A percentile compares a stretch with the other conserved stretches of the same genome.
Evolutionary conservation across 2,113 vertebrate species (phyloP).

Genomic region (Empidonax alnorum): DNA sequence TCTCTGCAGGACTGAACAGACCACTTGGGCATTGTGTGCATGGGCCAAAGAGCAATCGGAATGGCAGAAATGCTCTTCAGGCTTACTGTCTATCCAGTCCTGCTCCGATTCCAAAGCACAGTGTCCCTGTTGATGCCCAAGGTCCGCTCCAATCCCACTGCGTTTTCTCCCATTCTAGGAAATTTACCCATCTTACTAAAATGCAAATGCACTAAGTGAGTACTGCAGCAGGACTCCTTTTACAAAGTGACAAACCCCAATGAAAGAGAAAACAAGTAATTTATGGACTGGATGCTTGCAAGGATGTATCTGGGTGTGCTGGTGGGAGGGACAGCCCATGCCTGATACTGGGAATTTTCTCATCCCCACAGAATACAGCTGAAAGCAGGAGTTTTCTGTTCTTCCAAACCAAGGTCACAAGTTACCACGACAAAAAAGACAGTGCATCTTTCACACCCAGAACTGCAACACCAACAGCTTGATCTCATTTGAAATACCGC

Average conservation of each 20-base stretch:
- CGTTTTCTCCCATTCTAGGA: neutral
- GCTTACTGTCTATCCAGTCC: neutral
- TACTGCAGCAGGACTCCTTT: fast-evolving
- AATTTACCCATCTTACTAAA: neutral
- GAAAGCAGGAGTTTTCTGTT: neutral
- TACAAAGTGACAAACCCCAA: neutral
- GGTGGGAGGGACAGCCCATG: neutral
- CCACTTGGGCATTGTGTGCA: neutral
- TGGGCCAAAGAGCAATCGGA: neutral
- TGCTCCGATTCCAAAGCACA: neutral
- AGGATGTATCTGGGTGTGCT: neutral
- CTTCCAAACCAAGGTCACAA: neutral
- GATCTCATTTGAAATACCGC: neutral
- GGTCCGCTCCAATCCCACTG: neutral
- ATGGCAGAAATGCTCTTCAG: fast-evolving
- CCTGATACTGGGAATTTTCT: neutral
- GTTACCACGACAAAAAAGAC: neutral
- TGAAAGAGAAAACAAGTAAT: neutral
- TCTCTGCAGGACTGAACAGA: neutral
- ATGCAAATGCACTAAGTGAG: neutral
- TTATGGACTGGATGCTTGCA: neutral
- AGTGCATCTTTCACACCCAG: neutral
- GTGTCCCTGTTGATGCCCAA: fast-evolving
- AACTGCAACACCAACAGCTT: neutral
- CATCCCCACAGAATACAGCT: neutral